Base-by-base conservation (phyloP, 2,113 vertebrate genomes). In the Sinocyclocheilus grahami region DNA sequence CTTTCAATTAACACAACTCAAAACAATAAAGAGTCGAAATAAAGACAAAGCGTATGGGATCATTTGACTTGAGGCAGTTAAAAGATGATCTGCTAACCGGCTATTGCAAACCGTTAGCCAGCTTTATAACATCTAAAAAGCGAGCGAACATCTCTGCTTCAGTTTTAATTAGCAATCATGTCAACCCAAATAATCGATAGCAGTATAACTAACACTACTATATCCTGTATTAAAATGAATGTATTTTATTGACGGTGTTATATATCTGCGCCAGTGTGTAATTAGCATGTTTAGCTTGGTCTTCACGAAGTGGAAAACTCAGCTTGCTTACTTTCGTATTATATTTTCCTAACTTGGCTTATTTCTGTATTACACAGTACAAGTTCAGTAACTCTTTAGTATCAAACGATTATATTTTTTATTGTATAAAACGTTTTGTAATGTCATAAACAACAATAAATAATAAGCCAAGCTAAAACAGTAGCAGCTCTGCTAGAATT, bases 261-360 rank as follows among this genome's bases (percentile, higher is more conserved):
- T 67, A 67, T 67, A 65, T 82, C 42, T 82, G 79, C 79, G 62
- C 62, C 62, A 82, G 42, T 30, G 27, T 71, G 62, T 55, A 33
- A 53, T 71, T 71, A 82, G 81, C 81, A 82, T 82, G 46, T 53
- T 82, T 82, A 82, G 78, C 78, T 18, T 63, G 33, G 58, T 79
- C 78, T 42, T 13, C 20, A 62, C 62, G 20, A 62, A 62, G 55
- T 62, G 33, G 7, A 53, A 33, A 48, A 9, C 60, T 22, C 77
- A 33, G 39, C 42, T 48, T 27, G 74, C 74, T 51, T 3, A 16
- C 13, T 37, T 39, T 39, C 3, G 18, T 42, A 22, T 77, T 48
- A 53, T 51, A 77, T n/a, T 51, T 46, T 51, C 14, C 3, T 33
- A 78, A 60, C 53, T 37, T 60, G 42, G 1, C 24, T 20, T 79